phyloP scores from a whole-genome alignment of 2,888 invertebrate genomes.

The Candidula unifasciata region DNA sequence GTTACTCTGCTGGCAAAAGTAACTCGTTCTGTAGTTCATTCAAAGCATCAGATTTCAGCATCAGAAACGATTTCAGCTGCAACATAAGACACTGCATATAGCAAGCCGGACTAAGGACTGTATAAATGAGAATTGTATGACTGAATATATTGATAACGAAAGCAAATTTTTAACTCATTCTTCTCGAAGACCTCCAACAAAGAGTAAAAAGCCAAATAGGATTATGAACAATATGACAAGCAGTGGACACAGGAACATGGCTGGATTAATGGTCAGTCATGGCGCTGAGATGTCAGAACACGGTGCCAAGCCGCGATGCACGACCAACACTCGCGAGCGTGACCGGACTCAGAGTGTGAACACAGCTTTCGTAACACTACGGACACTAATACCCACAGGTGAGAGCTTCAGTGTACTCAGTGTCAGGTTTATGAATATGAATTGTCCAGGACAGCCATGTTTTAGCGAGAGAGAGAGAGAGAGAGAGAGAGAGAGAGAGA shows the following conservation, averaged over 20 bases:
- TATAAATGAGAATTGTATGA: not conserved
- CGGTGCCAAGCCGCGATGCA: conserved; percentile 56
- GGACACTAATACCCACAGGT: conserved; percentile 90
- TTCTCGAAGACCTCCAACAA: too few relatives aligned
- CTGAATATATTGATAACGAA: not conserved
- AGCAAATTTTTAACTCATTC: too few relatives aligned
- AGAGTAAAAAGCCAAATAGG: too few relatives aligned
- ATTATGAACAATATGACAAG: not conserved
- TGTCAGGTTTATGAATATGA: too few relatives aligned
- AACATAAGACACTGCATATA: not conserved
- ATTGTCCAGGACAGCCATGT: too few relatives aligned
- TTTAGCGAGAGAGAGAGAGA: too few relatives aligned
- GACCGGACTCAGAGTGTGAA: conserved; percentile 86
- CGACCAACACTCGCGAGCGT: conserved; percentile 77
- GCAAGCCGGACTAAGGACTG: not conserved
- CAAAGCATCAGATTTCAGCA: not conserved
- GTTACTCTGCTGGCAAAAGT: not conserved
- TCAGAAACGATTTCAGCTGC: too few relatives aligned
- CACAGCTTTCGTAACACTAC: conserved; percentile 89
- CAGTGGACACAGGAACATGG: not conserved
- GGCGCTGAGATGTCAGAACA: conserved; percentile 16
- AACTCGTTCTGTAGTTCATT: not conserved
- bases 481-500: too few relatives aligned
- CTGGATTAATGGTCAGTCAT: not conserved
- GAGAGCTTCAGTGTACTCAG: not conserved